Percentiles rank a stretch among this genome's conserved stretches.
These are phyloP conservation scores for Trissolcus japonicus DNA, from an alignment of 2,888 invertebrate genomes.

Conservation along the genomic window DNA sequence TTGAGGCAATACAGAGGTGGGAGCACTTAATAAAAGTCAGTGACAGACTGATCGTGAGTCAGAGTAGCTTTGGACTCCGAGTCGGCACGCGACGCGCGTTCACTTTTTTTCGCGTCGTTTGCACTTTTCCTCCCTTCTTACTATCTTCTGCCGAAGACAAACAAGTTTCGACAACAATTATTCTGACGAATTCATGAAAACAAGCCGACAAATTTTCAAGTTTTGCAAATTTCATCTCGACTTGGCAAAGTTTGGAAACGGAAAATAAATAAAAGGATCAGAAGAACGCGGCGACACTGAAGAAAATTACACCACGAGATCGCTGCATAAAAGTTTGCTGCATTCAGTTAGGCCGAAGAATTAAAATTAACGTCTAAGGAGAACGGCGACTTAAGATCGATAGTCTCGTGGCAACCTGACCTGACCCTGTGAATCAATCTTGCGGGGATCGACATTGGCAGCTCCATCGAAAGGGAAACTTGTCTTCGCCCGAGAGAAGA, in stretches of 20 bases:
- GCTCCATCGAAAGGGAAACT: conserved; percentile 1
- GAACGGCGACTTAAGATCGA: conserved; percentile 61
- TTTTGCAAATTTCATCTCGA: background rate
- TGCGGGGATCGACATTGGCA: conserved; percentile 16
- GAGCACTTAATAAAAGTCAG: conserved; percentile 73
- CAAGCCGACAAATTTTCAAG: background rate
- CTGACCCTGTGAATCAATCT: conserved; percentile 57
- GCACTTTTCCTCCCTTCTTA: conserved; percentile 54
- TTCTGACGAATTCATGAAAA: background rate
- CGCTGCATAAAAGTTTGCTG: background rate
- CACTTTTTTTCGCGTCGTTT: conserved; percentile 48
- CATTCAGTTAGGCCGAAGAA: conserved; percentile 1
- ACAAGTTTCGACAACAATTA: background rate
- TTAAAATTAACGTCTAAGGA: conserved; percentile 20
- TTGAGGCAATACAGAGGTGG: conserved; percentile 65
- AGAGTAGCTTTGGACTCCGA: conserved; percentile 73
- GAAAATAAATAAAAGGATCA: no score
- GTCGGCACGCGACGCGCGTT: conserved; percentile 60
- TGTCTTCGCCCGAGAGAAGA: conserved; percentile 4
- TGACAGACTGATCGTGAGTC: conserved; percentile 72
- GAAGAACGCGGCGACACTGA: no score
- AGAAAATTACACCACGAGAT: no score
- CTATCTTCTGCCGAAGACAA: conserved; percentile 25
- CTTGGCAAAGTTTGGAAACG: background rate
- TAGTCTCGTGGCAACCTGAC: conserved; percentile 71